Conservation (phyloP, 1,140 invertebrate genomes). For the Aricia agestis region DNA sequence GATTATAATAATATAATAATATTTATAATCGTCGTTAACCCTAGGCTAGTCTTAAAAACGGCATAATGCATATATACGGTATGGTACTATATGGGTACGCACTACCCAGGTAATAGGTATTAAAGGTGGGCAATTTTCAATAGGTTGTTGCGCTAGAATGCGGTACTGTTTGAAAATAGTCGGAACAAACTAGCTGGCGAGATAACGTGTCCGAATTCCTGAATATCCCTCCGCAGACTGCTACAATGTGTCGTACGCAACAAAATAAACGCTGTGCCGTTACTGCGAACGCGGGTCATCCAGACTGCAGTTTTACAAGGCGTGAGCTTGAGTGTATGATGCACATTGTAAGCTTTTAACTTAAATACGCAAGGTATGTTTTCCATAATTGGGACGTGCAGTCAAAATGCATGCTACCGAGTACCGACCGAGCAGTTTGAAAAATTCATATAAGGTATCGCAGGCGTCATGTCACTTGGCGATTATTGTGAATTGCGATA, state of each 20-base stretch:
- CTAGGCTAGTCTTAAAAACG: too few species aligned
- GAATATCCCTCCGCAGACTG: not conserved
- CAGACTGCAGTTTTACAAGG: not conserved
- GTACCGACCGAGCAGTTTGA: too few species aligned
- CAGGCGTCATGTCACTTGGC: too few species aligned
- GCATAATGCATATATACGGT: too few species aligned
- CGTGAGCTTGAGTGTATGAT: not conserved
- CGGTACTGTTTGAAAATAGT: not conserved
- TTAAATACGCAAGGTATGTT: not conserved
- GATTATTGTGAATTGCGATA: too few species aligned
- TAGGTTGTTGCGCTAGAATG: not conserved
- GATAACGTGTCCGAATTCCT: not conserved
- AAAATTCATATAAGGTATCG: too few species aligned
- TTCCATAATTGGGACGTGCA: too few species aligned
- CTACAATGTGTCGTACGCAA: conserved; percentile 2
- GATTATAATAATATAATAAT: too few species aligned
- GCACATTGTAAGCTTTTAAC: not conserved
- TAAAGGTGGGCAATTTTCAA: not conserved
- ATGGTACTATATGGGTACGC: not conserved
- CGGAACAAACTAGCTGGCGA: not conserved
- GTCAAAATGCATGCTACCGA: too few species aligned
- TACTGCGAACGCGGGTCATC: not conserved
- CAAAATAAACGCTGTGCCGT: not conserved
- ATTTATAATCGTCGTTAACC: too few species aligned
- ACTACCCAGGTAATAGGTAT: not conserved